phyloP scores from a whole-genome alignment of 2,797 vertebrate genomes.

The Champsocephalus gunnari region DNA sequence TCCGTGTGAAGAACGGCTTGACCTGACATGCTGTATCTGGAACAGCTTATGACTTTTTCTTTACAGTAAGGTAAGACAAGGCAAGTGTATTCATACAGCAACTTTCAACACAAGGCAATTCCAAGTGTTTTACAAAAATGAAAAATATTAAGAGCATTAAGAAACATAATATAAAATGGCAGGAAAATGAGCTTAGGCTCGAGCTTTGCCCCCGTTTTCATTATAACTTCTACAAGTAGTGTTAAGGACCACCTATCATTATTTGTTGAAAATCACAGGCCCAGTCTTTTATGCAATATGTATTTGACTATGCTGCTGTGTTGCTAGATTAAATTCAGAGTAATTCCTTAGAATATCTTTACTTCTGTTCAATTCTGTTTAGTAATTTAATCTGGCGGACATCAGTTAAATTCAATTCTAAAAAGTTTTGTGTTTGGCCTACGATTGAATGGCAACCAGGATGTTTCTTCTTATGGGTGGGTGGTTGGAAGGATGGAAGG shows the following conservation, averaged over 20 bases:
- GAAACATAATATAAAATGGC: no score
- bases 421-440: slow-evolving; percentile 26
- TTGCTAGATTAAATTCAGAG: neutral
- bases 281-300: neutral
- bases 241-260: neutral
- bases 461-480: slow-evolving; percentile 54
- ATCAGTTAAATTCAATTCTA: neutral
- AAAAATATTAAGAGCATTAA: no score
- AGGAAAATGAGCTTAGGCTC: slow-evolving; percentile 6
- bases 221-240: neutral
- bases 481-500: slow-evolving; percentile 28
- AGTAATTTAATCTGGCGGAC: no score
- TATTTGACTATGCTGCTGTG: neutral
- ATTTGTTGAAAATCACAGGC: neutral
- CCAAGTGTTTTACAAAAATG: no score
- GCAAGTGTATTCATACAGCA: no score
- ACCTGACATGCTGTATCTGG: slow-evolving; percentile 16
- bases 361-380: slow-evolving; percentile 4
- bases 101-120: no score
- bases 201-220: neutral
- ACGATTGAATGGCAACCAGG: slow-evolving; percentile 44
- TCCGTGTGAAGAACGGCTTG: neutral
- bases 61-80: neutral
- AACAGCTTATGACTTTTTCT: slow-evolving; percentile 12
- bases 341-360: neutral